These are phyloP conservation scores for Entomyzon cyanotis DNA, from an alignment of 2,113 vertebrate species.

Conservation along the genomic window DNA sequence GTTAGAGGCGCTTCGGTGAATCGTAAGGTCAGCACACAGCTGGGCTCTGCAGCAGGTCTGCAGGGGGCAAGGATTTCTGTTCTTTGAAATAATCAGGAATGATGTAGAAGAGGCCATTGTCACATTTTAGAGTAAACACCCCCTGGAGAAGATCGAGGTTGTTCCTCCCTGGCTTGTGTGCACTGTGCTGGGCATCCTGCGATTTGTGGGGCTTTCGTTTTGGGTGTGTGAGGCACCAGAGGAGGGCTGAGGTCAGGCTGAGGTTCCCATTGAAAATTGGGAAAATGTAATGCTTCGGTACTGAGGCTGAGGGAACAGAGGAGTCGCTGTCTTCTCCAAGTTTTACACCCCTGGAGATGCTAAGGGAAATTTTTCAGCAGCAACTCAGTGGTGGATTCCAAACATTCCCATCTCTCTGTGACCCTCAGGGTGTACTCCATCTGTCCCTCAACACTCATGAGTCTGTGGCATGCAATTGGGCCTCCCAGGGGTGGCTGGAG, in stretches of 20 bases:
- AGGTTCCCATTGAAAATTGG: rapidly evolving
- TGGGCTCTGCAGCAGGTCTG: neutral
- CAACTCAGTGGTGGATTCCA: neutral
- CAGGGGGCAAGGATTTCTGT: rapidly evolving
- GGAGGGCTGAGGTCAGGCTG: neutral
- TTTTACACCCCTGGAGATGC: neutral
- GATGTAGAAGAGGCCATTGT: neutral
- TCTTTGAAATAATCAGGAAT: neutral
- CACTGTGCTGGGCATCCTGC: neutral
- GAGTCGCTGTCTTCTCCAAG: rapidly evolving
- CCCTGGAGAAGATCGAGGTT: neutral
- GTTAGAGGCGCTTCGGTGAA: neutral
- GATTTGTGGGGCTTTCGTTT: rapidly evolving
- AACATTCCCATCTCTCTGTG: neutral
- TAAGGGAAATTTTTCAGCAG: neutral
- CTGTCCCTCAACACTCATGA: neutral
- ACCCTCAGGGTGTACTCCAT: neutral
- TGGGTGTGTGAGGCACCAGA: neutral
- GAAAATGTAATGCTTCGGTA: neutral
- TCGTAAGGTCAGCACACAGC: rapidly evolving
- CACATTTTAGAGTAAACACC: neutral
- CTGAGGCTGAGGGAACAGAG: neutral
- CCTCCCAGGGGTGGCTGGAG: neutral
- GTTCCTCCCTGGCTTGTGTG: neutral
- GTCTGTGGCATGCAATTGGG: rapidly evolving